Conservation (phyloP, 2,113 vertebrate species). For the Siphamia tubifer region DNA sequence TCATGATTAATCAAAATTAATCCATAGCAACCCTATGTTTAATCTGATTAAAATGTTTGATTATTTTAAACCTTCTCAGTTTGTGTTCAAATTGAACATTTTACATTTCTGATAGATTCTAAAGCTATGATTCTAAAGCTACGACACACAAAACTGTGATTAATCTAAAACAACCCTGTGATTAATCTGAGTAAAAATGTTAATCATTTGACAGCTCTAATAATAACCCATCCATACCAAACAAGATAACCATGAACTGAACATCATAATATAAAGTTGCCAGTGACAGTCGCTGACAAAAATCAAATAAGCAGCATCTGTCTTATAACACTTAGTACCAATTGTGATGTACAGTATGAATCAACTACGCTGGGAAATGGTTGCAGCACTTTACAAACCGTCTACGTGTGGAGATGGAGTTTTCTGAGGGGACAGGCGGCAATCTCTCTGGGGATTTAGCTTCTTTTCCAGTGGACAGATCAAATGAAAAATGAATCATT, state of each 20-base stretch:
- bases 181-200: too few species aligned
- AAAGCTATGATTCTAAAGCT: too few species aligned
- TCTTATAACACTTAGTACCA: constrained; percentile 34
- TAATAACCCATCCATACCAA: constrained; percentile 16
- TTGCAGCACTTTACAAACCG: constrained; percentile 2
- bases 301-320: constrained; percentile 29
- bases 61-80: too few species aligned
- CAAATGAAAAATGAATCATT: constrained; percentile 62
- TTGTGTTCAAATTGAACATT: too few species aligned
- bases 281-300: constrained; percentile 27
- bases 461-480: constrained; percentile 48
- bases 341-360: constrained; percentile 34
- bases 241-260: constrained; percentile 8
- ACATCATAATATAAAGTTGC: constrained; percentile 26
- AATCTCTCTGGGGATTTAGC: constrained; percentile 43
- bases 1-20: too few species aligned
- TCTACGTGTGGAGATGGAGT: neutral
- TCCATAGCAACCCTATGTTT: too few species aligned
- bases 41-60: too few species aligned
- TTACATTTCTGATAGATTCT: too few species aligned
- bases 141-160: too few species aligned
- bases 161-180: too few species aligned
- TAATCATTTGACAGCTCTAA: too few species aligned
- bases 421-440: constrained; percentile 30
- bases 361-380: constrained; percentile 37